These are phyloP conservation scores for Leuciscus idus DNA, from an alignment of 2,113 vertebrate species.

Conservation along the genomic window DNA sequence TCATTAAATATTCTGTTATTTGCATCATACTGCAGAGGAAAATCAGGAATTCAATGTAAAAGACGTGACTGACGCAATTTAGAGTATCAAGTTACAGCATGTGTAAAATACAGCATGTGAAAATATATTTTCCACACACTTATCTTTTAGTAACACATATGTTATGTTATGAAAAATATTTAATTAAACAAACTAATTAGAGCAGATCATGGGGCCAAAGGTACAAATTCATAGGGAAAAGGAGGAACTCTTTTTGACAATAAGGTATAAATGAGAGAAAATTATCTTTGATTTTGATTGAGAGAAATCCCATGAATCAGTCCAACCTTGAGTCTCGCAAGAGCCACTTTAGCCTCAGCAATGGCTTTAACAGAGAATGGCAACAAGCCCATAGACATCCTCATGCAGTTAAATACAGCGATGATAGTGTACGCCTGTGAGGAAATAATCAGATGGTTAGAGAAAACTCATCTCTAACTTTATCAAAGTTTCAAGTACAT, in stretches of 20 bases:
- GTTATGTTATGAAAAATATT: not conserved
- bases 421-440: slow-evolving; percentile 83
- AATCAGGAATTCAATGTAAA: not conserved
- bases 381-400: slow-evolving; percentile 73
- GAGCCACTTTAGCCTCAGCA: slow-evolving; percentile 73
- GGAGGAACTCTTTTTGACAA: not conserved
- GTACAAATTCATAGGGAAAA: not conserved
- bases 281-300: not conserved
- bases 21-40: not conserved
- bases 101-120: not conserved
- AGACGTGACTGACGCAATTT: not conserved
- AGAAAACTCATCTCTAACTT: not conserved
- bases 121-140: not conserved
- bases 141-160: not conserved
- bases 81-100: not conserved
- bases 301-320: not conserved
- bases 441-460: slow-evolving; percentile 37
- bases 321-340: slow-evolving; percentile 74
- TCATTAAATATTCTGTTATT: slow-evolving; percentile 16
- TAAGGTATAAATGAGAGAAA: not conserved
- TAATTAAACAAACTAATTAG: not conserved
- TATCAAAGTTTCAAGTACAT: too few species aligned
- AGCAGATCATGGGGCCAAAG: not conserved
- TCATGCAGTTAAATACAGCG: slow-evolving; percentile 82
- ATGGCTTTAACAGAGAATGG: slow-evolving; percentile 75